A percentile compares a stretch with the other conserved stretches of the same genome.
Evolutionary conservation across 1,140 invertebrate species (phyloP).

Genomic region (Macrobrachium nipponense): DNA sequence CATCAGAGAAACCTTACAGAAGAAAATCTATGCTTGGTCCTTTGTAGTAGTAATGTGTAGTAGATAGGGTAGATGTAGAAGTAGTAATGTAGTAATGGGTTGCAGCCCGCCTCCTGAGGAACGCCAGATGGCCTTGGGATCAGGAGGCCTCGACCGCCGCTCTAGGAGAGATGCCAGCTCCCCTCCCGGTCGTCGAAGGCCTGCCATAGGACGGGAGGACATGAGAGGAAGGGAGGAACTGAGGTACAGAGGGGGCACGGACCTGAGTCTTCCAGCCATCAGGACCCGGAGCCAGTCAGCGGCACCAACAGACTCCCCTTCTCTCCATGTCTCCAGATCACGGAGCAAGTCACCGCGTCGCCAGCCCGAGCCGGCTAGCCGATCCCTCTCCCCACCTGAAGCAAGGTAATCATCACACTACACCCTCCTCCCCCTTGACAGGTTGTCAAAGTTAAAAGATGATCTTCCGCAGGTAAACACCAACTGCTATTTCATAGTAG

Average conservation of each 20-base stretch:
- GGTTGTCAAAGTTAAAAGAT: not conserved
- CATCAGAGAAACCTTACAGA: not conserved
- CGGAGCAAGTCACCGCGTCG: slow-evolving; percentile 72
- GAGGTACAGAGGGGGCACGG: slow-evolving; percentile 26
- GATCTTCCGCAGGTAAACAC: too few species aligned
- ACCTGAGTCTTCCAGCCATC: slow-evolving; percentile 44
- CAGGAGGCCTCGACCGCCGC: slow-evolving; percentile 68
- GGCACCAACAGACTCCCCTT: slow-evolving; percentile 79
- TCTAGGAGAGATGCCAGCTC: slow-evolving; percentile 78
- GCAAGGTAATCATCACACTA: slow-evolving; percentile 71
- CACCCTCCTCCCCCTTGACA: slow-evolving; percentile 38
- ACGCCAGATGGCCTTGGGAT: slow-evolving; percentile 69
- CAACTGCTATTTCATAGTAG: too few species aligned
- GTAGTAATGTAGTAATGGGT: slow-evolving; percentile 66
- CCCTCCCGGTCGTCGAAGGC: slow-evolving; percentile 79
- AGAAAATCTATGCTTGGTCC: not conserved
- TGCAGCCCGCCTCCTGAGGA: slow-evolving; percentile 75
- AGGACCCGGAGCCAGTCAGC: slow-evolving; percentile 77
- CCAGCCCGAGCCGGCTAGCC: slow-evolving; percentile 75
- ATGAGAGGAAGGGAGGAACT: slow-evolving; percentile 37
- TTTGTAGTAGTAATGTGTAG: slow-evolving; percentile 23
- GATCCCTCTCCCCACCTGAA: slow-evolving; percentile 82
- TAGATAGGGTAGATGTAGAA: slow-evolving; percentile 47
- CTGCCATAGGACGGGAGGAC: slow-evolving; percentile 69
- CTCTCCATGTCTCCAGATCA: slow-evolving; percentile 68